Evolutionary conservation across 2,888 invertebrate species (phyloP).

Genomic region (Carcina quercana): DNA sequence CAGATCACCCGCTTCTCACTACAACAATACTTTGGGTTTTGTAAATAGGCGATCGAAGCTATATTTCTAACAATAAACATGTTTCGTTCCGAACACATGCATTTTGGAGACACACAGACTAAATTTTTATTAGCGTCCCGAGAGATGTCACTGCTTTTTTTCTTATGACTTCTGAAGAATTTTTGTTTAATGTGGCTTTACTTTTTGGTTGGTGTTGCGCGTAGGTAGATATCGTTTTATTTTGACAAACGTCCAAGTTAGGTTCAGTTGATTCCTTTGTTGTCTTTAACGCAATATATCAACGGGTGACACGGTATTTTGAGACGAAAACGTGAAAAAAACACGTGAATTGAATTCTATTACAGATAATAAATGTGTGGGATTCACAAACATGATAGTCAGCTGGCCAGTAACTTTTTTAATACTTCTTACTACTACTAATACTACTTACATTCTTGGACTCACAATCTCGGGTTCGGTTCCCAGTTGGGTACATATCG

Average conservation of each 20-base stretch:
- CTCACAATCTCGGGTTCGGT: too few species aligned
- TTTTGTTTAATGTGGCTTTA: too few species aligned
- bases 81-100: conserved; percentile 24
- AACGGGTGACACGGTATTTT: conserved; percentile 49
- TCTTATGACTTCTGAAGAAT: too few species aligned
- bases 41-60: conserved; percentile 52
- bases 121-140: conserved; percentile 17
- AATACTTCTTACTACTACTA: too few species aligned
- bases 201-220: too few species aligned
- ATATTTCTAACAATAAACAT: conserved; percentile 35
- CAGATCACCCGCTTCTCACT: conserved; percentile 54
- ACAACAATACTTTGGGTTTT: conserved; percentile 52
- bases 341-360: conserved; percentile 39
- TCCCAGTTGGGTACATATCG: too few species aligned
- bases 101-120: conserved; percentile 27
- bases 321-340: conserved; percentile 29
- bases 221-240: conserved; percentile 58
- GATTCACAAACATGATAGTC: too few species aligned
- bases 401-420: too few species aligned
- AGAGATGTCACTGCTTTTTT: too few species aligned
- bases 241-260: conserved; percentile 67
- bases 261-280: conserved; percentile 58
- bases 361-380: conserved; percentile 14
- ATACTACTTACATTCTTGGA: too few species aligned
- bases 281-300: conserved; percentile 58